Percentiles rank a stretch among this genome's conserved stretches.
These are phyloP conservation scores for Drosophila malerkotliana DNA, from an alignment of 1,140 invertebrate species.

Conservation along the genomic window DNA sequence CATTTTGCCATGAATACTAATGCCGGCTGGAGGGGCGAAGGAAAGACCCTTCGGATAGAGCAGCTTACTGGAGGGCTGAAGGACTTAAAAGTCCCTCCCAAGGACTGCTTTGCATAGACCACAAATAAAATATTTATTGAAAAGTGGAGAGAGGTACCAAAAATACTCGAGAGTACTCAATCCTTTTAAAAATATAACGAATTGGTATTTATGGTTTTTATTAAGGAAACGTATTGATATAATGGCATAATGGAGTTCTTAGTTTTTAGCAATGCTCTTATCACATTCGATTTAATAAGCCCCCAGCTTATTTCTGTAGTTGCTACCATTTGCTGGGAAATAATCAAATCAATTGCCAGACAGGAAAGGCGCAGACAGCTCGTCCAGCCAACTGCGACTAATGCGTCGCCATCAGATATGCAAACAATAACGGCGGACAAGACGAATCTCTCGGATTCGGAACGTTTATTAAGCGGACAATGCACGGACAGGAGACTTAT, in stretches of 20 bases:
- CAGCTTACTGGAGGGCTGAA: slow-evolving; percentile 13
- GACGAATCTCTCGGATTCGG: slow-evolving; percentile 9
- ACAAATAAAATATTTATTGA: slow-evolving; percentile 24
- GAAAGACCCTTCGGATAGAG: not conserved
- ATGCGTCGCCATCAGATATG: slow-evolving; percentile 67
- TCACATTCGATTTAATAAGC: not conserved
- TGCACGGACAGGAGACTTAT: not conserved
- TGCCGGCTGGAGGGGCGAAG: slow-evolving; percentile 22
- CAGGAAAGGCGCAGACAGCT: slow-evolving; percentile 31
- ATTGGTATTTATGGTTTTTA: slow-evolving; percentile 1
- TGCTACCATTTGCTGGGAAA: not conserved
- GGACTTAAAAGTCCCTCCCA: slow-evolving; percentile 18
- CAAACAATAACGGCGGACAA: slow-evolving; percentile 29
- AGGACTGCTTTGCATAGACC: slow-evolving; percentile 19
- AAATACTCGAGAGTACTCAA: not conserved
- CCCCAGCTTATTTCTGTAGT: not conserved
- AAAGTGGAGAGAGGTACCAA: not conserved
- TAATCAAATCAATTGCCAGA: slow-evolving; percentile 53
- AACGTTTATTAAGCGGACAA: slow-evolving; percentile 32
- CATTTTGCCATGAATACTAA: slow-evolving; percentile 81
- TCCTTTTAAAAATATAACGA: not conserved
- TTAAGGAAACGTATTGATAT: not conserved
- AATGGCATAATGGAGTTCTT: not conserved
- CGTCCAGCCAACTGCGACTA: slow-evolving; percentile 49
- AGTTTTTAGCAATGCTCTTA: not conserved